phyloP scores from a whole-genome alignment of 2,888 invertebrate species.

The Anticlea derivata region DNA sequence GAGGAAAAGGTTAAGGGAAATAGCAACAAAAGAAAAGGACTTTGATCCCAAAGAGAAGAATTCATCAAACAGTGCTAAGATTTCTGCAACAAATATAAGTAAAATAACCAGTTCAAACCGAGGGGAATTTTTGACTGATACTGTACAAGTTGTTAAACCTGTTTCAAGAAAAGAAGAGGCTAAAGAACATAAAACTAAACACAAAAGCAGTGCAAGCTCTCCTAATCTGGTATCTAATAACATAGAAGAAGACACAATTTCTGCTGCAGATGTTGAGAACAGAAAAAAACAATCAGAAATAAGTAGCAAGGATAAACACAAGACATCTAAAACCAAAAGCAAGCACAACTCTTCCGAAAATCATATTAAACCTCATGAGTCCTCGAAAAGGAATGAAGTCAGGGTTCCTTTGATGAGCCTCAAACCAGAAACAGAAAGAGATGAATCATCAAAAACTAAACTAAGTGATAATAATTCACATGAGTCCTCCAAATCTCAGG shows the following conservation, averaged over 20 bases:
- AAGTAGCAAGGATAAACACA: slow-evolving; percentile 14
- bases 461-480: slow-evolving; percentile 9
- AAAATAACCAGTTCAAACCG: slow-evolving; percentile 81
- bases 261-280: slow-evolving; percentile 27
- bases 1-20: slow-evolving; percentile 77
- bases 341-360: slow-evolving; percentile 17
- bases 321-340: slow-evolving; percentile 24
- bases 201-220: slow-evolving; percentile 14
- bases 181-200: slow-evolving; percentile 35
- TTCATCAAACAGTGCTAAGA: slow-evolving; percentile 42
- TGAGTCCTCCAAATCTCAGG: slow-evolving; percentile 24
- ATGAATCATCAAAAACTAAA: slow-evolving; percentile 37
- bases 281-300: slow-evolving; percentile 19
- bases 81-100: slow-evolving; percentile 52
- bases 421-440: slow-evolving; percentile 52
- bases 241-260: slow-evolving; percentile 16
- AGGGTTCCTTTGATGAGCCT: slow-evolving; percentile 52
- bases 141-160: slow-evolving; percentile 50
- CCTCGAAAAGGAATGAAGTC: slow-evolving; percentile 28
- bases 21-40: slow-evolving; percentile 66
- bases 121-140: slow-evolving; percentile 80
- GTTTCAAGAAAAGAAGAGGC: slow-evolving; percentile 48
- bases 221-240: slow-evolving; percentile 23
- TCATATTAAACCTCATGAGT: slow-evolving; percentile 30
- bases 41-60: slow-evolving; percentile 38